A percentile compares a stretch with the other conserved stretches of the same genome.
Evolutionary conservation across 2,888 invertebrate species (phyloP).

Genomic region (Habroteleia sp.): DNA sequence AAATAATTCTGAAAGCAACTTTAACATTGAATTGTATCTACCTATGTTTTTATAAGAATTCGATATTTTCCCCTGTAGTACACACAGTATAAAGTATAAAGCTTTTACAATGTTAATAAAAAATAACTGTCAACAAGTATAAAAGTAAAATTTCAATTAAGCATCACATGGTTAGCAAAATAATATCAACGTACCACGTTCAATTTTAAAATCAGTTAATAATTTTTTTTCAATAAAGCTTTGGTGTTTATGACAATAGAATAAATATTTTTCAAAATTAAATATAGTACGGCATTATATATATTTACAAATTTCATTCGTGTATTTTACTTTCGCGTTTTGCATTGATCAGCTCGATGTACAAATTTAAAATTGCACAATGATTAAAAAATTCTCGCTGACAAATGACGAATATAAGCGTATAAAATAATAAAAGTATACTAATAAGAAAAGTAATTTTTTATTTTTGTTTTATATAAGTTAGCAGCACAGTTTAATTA

Average conservation of each 20-base stretch:
- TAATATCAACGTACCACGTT: neutral
- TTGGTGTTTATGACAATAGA: neutral
- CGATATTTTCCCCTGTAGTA: too few relatives aligned
- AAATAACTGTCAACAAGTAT: too few relatives aligned
- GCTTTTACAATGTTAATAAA: too few relatives aligned
- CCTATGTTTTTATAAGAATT: too few relatives aligned
- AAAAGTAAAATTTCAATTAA: too few relatives aligned
- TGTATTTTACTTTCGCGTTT: neutral
- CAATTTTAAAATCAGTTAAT: neutral
- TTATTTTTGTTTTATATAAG: neutral
- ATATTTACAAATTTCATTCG: neutral
- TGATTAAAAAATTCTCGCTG: neutral
- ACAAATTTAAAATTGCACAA: neutral
- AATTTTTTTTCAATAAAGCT: neutral
- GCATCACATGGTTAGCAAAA: too few relatives aligned
- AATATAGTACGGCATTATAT: neutral
- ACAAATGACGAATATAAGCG: conserved; percentile 10
- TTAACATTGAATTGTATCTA: too few relatives aligned
- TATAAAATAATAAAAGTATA: conserved; percentile 14
- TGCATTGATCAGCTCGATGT: neutral
- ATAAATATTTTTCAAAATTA: conserved; percentile 1
- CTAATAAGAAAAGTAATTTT: too few relatives aligned
- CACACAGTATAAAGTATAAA: too few relatives aligned
- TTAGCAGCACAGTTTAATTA: conserved; percentile 18
- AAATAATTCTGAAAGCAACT: too few relatives aligned